Evolutionary conservation across 2,797 vertebrate genomes (phyloP).

Genomic region (Tympanoctomys barrerae): DNA sequence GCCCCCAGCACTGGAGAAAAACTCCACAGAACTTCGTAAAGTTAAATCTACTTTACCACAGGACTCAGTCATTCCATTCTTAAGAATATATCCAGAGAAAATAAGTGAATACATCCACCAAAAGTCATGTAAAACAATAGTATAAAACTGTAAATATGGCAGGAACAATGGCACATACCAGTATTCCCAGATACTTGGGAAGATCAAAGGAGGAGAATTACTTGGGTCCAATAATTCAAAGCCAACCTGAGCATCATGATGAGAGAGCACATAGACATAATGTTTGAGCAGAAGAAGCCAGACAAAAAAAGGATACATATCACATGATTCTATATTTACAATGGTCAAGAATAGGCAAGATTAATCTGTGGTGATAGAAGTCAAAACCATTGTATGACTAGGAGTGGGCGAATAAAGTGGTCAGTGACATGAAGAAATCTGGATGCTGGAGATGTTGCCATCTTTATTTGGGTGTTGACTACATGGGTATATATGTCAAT

Average conservation of each 20-base stretch:
- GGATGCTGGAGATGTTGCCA: neutral
- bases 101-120: neutral
- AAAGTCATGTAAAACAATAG: neutral
- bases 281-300: neutral
- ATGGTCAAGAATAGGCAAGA: neutral
- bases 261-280: neutral
- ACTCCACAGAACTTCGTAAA: neutral
- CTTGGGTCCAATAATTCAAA: neutral
- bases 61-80: neutral
- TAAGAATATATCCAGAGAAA: neutral
- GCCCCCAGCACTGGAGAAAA: neutral
- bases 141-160: slow-evolving; percentile 4
- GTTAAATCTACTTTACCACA: neutral
- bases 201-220: too few species aligned
- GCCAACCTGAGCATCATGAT: neutral
- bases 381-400: neutral
- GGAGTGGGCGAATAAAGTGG: too few species aligned
- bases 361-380: neutral
- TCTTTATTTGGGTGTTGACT: neutral
- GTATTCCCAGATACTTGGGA: neutral
- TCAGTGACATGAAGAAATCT: neutral
- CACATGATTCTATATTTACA: too few species aligned
- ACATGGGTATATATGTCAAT: neutral
- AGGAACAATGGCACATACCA: too few species aligned
- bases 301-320: neutral